These are phyloP conservation scores for Unio delphinus DNA, from an alignment of 2,888 invertebrate genomes.

Conservation along the genomic window DNA sequence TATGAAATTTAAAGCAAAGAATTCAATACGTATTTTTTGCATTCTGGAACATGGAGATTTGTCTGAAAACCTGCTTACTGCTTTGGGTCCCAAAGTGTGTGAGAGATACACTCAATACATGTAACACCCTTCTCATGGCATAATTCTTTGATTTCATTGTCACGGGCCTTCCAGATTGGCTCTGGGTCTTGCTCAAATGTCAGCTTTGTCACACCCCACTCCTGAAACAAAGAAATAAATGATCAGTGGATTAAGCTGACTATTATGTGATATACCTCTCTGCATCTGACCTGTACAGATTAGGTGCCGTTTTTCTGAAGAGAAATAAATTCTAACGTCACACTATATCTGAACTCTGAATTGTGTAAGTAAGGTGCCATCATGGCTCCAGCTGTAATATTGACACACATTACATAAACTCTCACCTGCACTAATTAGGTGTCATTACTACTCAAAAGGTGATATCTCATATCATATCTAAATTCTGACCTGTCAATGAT, in stretches of 20 bases:
- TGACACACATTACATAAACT: too few relatives aligned
- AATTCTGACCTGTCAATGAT: too few relatives aligned
- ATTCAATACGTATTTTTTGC: too few relatives aligned
- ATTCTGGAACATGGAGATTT: background rate
- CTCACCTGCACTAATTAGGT: too few relatives aligned
- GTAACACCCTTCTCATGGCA: slow-evolving; percentile 76
- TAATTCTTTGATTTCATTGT: slow-evolving; percentile 75
- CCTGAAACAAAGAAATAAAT: slow-evolving; percentile 47
- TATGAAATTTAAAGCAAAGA: too few relatives aligned
- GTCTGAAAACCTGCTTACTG: slow-evolving; percentile 51
- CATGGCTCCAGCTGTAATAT: too few relatives aligned
- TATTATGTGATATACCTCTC: background rate
- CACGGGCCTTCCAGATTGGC: slow-evolving; percentile 80
- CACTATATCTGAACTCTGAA: too few relatives aligned
- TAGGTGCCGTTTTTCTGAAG: too few relatives aligned
- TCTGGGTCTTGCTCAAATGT: slow-evolving; percentile 79
- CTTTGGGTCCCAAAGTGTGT: slow-evolving; percentile 82
- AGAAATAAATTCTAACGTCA: too few relatives aligned
- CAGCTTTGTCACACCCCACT: slow-evolving; percentile 73
- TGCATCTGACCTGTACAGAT: background rate
- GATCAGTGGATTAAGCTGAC: background rate
- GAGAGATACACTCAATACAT: slow-evolving; percentile 79
- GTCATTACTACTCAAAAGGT: too few relatives aligned
- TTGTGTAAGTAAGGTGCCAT: too few relatives aligned
- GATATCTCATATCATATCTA: too few relatives aligned